Percentiles rank a stretch among this genome's conserved stretches.
These are phyloP conservation scores for Diploscapter pachys DNA, from an alignment of 1,140 invertebrate genomes.

Conservation along the genomic window DNA sequence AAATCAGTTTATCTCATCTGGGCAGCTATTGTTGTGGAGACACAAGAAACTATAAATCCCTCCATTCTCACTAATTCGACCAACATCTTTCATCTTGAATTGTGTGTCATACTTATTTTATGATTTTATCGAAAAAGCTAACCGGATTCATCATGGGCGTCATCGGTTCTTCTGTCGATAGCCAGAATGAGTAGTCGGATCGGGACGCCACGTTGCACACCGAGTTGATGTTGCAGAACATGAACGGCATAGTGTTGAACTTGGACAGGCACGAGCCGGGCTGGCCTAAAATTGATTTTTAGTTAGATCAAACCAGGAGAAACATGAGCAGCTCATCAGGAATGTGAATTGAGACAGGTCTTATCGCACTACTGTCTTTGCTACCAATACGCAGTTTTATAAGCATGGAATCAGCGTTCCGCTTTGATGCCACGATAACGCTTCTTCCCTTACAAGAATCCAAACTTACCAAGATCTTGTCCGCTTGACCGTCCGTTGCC, in stretches of 20 bases:
- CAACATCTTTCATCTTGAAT: no score
- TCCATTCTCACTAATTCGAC: no score
- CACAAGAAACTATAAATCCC: no score
- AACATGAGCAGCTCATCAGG: no score
- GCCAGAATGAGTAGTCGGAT: slow-evolving; percentile 90
- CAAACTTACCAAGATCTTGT: slow-evolving; percentile 75
- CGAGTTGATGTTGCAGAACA: slow-evolving; percentile 83
- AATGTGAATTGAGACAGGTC: no score
- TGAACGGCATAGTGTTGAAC: slow-evolving; percentile 89
- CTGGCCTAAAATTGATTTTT: slow-evolving; percentile 1
- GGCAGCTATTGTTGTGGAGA: neutral
- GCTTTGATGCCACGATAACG: no score
- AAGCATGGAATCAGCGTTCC: no score
- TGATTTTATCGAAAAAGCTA: slow-evolving; percentile 21
- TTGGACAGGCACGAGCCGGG: slow-evolving; percentile 80
- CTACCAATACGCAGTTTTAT: no score
- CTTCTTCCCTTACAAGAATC: no score
- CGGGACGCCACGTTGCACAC: slow-evolving; percentile 83
- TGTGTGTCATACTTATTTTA: no score
- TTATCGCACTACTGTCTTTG: no score
- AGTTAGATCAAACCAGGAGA: no score
- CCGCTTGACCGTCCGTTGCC: slow-evolving; percentile 83
- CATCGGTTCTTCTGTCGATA: slow-evolving; percentile 85
- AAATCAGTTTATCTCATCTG: slow-evolving; percentile 63
- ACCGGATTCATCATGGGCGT: slow-evolving; percentile 69